phyloP scores from a whole-genome alignment of 2,113 vertebrate species.

The Camelus dromedarius region DNA sequence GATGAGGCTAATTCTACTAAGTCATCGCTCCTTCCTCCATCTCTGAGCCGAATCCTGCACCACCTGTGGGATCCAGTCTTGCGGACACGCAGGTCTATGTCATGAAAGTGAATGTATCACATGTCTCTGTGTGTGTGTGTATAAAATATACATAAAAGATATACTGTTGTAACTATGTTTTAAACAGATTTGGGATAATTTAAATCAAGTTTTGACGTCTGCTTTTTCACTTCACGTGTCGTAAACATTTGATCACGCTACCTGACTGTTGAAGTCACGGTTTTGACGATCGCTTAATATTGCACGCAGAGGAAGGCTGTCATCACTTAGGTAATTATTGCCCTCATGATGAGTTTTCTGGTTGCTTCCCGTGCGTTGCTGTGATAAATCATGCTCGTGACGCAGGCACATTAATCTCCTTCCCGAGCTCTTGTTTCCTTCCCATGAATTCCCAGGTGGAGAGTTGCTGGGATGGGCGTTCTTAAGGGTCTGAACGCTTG shows the following conservation, averaged over 20 bases:
- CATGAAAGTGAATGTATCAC: background rate
- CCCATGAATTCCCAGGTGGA: background rate
- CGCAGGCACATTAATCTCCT: background rate
- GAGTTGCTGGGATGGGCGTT: background rate
- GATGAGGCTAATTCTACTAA: background rate
- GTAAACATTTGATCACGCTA: background rate
- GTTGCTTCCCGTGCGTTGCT: no score
- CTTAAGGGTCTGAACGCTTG: background rate
- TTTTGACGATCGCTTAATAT: background rate
- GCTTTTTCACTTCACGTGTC: background rate
- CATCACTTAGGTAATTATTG: background rate
- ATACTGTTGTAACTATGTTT: background rate
- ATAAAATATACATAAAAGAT: background rate
- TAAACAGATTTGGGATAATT: background rate
- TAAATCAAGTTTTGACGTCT: background rate
- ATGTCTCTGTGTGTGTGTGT: accelerated
- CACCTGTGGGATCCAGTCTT: accelerated
- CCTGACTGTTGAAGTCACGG: background rate
- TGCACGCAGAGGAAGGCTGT: background rate
- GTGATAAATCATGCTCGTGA: background rate
- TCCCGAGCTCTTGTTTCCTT: background rate
- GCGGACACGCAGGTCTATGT: background rate
- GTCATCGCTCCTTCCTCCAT: background rate
- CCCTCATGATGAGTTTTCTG: background rate
- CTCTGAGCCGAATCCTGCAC: no score